A percentile compares a stretch with the other conserved stretches of the same genome.
Evolutionary conservation across 2,113 vertebrate genomes (phyloP).

Genomic region (Hystrix cristata): DNA sequence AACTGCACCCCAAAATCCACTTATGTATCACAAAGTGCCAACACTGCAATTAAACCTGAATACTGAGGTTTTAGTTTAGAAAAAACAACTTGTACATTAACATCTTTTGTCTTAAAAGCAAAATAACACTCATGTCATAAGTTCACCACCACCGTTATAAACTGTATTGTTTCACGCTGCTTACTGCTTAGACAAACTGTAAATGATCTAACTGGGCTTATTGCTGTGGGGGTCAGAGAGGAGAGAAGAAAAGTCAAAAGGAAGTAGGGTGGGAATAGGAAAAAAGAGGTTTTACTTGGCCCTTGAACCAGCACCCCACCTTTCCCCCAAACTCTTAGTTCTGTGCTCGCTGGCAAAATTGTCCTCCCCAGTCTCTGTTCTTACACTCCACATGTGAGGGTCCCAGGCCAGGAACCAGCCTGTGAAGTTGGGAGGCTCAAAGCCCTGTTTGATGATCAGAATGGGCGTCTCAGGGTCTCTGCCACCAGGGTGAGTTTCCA

Average conservation of each 20-base stretch:
- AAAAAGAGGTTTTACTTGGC: background rate
- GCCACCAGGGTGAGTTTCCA: conserved; percentile 91
- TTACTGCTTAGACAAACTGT: background rate
- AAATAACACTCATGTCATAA: background rate
- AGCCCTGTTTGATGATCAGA: conserved; percentile 92
- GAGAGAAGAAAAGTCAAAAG: background rate
- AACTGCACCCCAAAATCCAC: background rate
- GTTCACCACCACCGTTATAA: background rate
- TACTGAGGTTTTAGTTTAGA: background rate
- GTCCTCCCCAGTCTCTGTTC: conserved; percentile 59
- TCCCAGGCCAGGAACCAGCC: conserved; percentile 96
- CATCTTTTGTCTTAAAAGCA: background rate
- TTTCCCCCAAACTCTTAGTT: background rate
- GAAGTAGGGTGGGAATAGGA: background rate
- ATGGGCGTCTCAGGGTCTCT: conserved; percentile 91
- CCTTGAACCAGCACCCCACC: background rate
- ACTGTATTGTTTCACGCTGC: background rate
- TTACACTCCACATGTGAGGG: conserved; percentile 92
- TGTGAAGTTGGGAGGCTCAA: conserved; percentile 94
- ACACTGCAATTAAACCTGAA: background rate
- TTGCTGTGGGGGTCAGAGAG: background rate
- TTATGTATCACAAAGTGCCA: background rate
- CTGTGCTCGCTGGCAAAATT: background rate
- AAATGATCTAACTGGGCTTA: background rate
- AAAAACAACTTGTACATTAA: background rate